Evolutionary conservation across 2,797 vertebrate species (phyloP).

Genomic region (Macroramphosus scolopax): DNA sequence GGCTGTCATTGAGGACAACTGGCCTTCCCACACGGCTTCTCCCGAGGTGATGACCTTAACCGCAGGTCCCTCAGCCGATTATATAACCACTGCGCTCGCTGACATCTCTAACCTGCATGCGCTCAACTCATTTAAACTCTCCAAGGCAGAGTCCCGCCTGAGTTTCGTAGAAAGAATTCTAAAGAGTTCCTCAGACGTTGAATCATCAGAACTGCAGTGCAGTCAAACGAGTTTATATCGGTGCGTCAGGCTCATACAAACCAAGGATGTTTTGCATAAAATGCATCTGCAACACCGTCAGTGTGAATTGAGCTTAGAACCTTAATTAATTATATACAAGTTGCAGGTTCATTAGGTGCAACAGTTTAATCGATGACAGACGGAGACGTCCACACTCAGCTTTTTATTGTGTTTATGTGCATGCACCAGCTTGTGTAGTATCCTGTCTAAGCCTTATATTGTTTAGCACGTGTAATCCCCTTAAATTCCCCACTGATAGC

Average conservation of each 20-base stretch:
- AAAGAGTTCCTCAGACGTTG: not conserved
- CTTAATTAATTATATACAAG: too few species aligned
- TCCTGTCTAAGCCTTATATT: conserved; percentile 70
- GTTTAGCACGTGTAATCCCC: conserved; percentile 78
- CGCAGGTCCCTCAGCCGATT: conserved; percentile 25
- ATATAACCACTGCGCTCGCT: conserved; percentile 35
- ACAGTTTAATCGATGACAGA: too few species aligned
- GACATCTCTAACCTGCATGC: conserved; percentile 30
- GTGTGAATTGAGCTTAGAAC: too few species aligned
- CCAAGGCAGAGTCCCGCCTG: conserved; percentile 9
- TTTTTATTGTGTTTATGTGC: conserved; percentile 8
- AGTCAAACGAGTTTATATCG: conserved; percentile 4
- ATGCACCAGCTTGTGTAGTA: conserved; percentile 22
- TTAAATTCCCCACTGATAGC: conserved; percentile 77
- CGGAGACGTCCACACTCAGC: too few species aligned
- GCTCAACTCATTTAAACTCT: conserved; percentile 23
- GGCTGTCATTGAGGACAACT: conserved; percentile 1
- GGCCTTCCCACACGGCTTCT: conserved; percentile 14
- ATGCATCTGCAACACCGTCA: too few species aligned
- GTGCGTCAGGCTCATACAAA: too few species aligned
- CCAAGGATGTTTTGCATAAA: too few species aligned
- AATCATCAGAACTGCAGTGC: conserved; percentile 6
- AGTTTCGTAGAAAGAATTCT: conserved; percentile 10
- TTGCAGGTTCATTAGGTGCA: too few species aligned
- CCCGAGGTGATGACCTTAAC: conserved; percentile 29